Evolutionary conservation across 1,140 invertebrate species (phyloP), one percentile per base, ranked within the genome.

Genomic region (Plutomurus gul): DNA sequence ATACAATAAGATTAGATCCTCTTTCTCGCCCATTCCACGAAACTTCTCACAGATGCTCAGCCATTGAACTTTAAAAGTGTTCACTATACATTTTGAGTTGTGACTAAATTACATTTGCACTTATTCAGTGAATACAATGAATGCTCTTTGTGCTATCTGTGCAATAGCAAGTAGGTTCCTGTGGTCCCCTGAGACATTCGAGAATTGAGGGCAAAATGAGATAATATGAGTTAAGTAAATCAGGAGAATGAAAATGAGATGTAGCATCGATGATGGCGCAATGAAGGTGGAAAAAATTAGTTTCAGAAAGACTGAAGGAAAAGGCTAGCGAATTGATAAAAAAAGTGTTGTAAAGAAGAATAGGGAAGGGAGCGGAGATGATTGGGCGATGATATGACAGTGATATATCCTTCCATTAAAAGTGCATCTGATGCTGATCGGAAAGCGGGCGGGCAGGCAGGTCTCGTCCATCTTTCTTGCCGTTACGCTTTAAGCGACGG

Each of bases 331-430:
- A 51, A 7, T 27, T 27, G 33, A 36, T 22, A 27, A 30, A 18
- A 30, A 70, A 20, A 56, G 6, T 8, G 22, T 11, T 73, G 36
- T 30, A 37, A 46, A 37, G 33, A 36, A 22, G 70, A 39, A 25
- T 43, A 8, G 47, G 43, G 27, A 51, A 51, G 47, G 47, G 25
- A 33, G 25, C 13, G 37, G 56, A 25, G 76, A 78, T 46, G 80
- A 75, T 78, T 20, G 37, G 76, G 72, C 37, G 76, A 77, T 80
- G 81, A 80, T 80, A 82, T 82, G 78, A 80, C 78, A 80, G 78
- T 80, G 78, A 80, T 80, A 79, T 78, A 82, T 82, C 76, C 81
- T 51, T 80, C 81, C 78, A 80, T 82, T 82, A 82, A 82, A 82
- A 75, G 75, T 51, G 71, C 79, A 71, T 82, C 46, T 65, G 13